phyloP scores from a whole-genome alignment of 2,888 invertebrate genomes.

The Invenusta paracnida region DNA sequence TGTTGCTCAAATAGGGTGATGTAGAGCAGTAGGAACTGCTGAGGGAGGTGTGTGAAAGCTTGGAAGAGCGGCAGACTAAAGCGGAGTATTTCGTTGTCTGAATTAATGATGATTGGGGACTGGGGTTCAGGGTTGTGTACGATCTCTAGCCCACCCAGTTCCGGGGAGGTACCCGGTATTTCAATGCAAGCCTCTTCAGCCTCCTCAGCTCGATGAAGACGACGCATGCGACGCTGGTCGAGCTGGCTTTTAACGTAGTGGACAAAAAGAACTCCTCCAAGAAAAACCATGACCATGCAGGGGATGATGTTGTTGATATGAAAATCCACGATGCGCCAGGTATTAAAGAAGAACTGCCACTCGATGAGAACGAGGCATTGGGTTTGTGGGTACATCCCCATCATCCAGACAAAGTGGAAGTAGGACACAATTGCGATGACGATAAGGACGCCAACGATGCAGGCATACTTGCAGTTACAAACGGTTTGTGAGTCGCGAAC shows the following conservation, averaged over 20 bases:
- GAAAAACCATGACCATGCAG: not conserved
- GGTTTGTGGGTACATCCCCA: not conserved
- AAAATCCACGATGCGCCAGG: not conserved
- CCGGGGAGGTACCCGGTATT: not conserved
- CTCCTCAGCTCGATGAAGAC: not conserved
- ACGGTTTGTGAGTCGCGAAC: conserved; percentile 1
- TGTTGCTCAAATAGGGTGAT: conserved; percentile 7
- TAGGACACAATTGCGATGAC: conserved; percentile 10
- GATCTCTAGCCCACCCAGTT: not conserved
- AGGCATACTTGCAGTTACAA: conserved; percentile 13
- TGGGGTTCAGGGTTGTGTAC: not conserved
- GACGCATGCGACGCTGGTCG: not conserved
- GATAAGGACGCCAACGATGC: conserved; percentile 1
- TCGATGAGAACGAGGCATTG: not conserved
- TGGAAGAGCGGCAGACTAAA: conserved; percentile 10
- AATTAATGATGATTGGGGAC: not conserved
- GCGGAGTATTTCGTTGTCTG: not conserved
- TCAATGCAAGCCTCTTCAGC: not conserved
- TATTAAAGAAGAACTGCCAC: conserved; percentile 8
- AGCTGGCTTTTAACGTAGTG: not conserved
- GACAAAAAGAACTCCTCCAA: conserved; percentile 1
- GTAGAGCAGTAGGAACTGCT: not conserved
- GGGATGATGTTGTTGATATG: conserved; percentile 10
- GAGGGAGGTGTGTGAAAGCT: not conserved
- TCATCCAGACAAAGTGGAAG: conserved; percentile 19